Evolutionary conservation across 2,797 vertebrate species (phyloP).

Genomic region (Falco columbarius): DNA sequence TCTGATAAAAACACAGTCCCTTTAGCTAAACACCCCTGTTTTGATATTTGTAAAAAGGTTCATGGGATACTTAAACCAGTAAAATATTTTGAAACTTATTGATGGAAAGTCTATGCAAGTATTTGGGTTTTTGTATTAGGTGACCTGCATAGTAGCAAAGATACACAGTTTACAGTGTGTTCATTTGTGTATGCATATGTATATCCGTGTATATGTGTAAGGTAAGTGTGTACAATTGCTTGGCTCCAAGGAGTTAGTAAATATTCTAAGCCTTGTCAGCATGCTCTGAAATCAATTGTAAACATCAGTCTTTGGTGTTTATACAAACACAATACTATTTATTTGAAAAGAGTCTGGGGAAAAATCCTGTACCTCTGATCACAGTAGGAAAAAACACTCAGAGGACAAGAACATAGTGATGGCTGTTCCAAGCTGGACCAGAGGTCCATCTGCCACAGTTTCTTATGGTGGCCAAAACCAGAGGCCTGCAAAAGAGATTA

Average conservation of each 20-base stretch:
- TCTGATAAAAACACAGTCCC: background rate
- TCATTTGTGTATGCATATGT: background rate
- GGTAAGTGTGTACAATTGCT: background rate
- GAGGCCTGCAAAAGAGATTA: background rate
- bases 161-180: background rate
- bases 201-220: background rate
- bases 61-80: background rate
- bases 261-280: slow-evolving; percentile 21
- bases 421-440: background rate
- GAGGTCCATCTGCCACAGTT: background rate
- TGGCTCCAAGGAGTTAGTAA: background rate
- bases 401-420: background rate
- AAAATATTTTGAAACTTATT: background rate
- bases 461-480: background rate
- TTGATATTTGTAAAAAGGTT: background rate
- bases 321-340: background rate
- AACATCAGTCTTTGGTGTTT: background rate
- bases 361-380: background rate
- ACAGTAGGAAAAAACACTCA: background rate
- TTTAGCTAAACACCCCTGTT: background rate
- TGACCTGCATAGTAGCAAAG: background rate
- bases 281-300: slow-evolving; percentile 3
- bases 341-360: background rate
- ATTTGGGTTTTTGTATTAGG: background rate
- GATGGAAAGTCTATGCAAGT: background rate